Conservation (phyloP, 2,888 invertebrate species). For the Blastobasis adustella region DNA sequence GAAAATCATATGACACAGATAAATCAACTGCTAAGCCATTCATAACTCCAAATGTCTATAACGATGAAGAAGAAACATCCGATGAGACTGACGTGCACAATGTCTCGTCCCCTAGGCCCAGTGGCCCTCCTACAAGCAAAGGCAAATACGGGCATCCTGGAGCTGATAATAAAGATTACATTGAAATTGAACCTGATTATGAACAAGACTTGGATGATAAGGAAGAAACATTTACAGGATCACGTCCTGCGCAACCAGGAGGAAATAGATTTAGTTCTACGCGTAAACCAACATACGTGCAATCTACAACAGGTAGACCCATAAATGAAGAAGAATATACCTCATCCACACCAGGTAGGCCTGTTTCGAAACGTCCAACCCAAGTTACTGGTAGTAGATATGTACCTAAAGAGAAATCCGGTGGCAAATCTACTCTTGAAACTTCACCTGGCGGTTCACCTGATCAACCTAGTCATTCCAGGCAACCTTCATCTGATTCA, state of each 20-base stretch:
- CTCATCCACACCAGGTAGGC: not conserved
- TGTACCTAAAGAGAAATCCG: no score
- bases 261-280: conserved; percentile 2
- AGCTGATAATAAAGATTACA: conserved; percentile 1
- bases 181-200: not conserved
- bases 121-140: not conserved
- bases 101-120: not conserved
- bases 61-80: conserved; percentile 9
- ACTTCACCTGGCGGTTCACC: no score
- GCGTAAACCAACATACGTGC: conserved; percentile 3
- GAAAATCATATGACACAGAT: not conserved
- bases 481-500: no score
- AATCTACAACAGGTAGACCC: conserved; percentile 5
- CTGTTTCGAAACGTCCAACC: not conserved
- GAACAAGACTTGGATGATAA: conserved; percentile 9
- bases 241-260: not conserved
- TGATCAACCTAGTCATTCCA: no score
- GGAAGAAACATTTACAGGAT: not conserved
- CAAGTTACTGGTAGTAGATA: no score
- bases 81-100: conserved; percentile 11
- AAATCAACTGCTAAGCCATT: conserved; percentile 18
- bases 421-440: no score
- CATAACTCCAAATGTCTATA: conserved; percentile 22
- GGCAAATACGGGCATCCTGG: not conserved
- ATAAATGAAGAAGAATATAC: not conserved